Percentiles rank a stretch among this genome's conserved stretches.
Conservation (phyloP, 2,797 vertebrate species). For the Melanotaenia pygmaea region DNA sequence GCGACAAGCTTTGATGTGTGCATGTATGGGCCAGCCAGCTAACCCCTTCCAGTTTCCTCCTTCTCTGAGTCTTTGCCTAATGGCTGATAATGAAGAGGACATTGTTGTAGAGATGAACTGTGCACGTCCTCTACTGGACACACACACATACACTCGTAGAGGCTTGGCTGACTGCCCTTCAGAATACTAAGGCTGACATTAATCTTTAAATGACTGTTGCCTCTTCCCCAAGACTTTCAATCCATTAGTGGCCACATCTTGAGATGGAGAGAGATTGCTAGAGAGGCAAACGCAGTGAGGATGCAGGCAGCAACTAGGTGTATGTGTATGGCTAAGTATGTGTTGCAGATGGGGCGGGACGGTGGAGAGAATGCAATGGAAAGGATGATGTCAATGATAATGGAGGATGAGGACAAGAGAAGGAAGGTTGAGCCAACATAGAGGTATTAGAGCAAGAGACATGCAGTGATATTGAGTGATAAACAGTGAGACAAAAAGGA, state of each 20-base stretch:
- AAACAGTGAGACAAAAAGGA: conserved; percentile 23
- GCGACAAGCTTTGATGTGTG: conserved; percentile 66
- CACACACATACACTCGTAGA: conserved; percentile 24
- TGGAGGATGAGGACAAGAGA: conserved; percentile 67
- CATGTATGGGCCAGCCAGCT: conserved; percentile 54
- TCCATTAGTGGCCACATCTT: conserved; percentile 80
- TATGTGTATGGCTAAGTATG: conserved; percentile 15
- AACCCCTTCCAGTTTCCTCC: conserved; percentile 51
- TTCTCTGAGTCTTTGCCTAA: conserved; percentile 68
- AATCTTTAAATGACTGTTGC: conserved; percentile 84
- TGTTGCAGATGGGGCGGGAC: conserved; percentile 8
- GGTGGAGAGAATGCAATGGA: conserved; percentile 28
- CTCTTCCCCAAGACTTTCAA: conserved; percentile 81
- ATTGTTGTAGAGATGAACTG: conserved; percentile 73
- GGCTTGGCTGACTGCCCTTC: conserved; percentile 74
- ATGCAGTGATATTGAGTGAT: conserved; percentile 4
- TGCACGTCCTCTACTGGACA: conserved; percentile 59
- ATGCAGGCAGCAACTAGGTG: conserved; percentile 26
- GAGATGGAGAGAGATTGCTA: conserved; percentile 75
- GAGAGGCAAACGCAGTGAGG: conserved; percentile 55
- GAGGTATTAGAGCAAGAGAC: conserved; percentile 19
- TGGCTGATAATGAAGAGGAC: conserved; percentile 78
- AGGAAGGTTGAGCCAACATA: conserved; percentile 33
- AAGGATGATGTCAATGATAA: conserved; percentile 82
- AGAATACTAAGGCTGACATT: conserved; percentile 80